Evolutionary conservation across 2,113 vertebrate genomes (phyloP).

Genomic region (Aphelocoma coerulescens): DNA sequence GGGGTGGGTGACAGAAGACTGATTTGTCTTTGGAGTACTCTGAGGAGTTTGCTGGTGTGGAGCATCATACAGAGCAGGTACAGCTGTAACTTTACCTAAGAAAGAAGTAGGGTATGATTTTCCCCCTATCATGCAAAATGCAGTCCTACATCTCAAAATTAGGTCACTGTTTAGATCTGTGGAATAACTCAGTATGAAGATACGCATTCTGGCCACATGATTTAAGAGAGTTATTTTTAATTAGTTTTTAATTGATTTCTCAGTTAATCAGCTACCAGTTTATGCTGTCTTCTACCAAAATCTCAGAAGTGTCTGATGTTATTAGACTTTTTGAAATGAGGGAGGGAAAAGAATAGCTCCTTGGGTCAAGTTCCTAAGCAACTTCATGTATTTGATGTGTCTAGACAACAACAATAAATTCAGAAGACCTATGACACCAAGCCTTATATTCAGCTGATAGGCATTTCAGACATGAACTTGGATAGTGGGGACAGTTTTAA

Average conservation of each 20-base stretch:
- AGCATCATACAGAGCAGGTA: conserved; percentile 63
- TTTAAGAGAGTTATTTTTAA: neutral
- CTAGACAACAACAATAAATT: neutral
- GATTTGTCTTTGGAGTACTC: neutral
- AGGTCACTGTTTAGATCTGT: neutral
- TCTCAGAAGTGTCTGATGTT: neutral
- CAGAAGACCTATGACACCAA: neutral
- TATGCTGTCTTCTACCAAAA: neutral
- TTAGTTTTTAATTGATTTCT: neutral
- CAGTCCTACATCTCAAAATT: neutral
- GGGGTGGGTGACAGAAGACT: neutral
- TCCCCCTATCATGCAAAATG: neutral
- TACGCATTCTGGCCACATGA: neutral
- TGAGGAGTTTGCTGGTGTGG: neutral
- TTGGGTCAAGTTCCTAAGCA: neutral
- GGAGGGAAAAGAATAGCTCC: neutral
- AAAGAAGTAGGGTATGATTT: neutral
- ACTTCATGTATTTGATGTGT: neutral
- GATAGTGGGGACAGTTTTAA: neutral
- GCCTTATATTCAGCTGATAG: neutral
- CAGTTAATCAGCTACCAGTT: neutral
- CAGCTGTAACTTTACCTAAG: conserved; percentile 65
- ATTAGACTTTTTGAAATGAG: neutral
- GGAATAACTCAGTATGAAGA: neutral
- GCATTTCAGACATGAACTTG: neutral